A percentile compares a stretch with the other conserved stretches of the same genome.
Evolutionary conservation across 2,888 invertebrate genomes (phyloP).

Genomic region (Apodemia mormo): DNA sequence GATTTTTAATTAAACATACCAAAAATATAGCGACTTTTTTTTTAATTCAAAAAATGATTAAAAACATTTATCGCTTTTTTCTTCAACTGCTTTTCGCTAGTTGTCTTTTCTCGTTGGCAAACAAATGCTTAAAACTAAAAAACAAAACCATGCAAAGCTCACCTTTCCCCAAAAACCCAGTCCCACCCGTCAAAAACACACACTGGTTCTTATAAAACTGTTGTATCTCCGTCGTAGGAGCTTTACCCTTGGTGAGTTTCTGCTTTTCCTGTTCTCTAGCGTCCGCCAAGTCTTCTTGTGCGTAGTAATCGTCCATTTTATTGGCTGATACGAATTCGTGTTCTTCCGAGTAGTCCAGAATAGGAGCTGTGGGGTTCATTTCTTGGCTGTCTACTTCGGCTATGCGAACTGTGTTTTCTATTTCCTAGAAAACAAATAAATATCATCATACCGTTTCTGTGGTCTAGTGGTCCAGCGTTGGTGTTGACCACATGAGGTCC

Average conservation of each 20-base stretch:
- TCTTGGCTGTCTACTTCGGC: slow-evolving; percentile 63
- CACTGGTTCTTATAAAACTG: slow-evolving; percentile 68
- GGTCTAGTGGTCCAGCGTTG: no score
- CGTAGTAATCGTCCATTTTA: slow-evolving; percentile 72
- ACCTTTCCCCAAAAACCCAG: slow-evolving; percentile 78
- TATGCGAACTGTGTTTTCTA: slow-evolving; percentile 62
- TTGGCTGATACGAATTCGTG: slow-evolving; percentile 76
- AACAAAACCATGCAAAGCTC: slow-evolving; percentile 43
- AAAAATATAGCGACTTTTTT: no score
- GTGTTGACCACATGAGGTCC: no score
- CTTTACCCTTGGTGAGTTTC: slow-evolving; percentile 71
- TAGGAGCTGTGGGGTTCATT: slow-evolving; percentile 67
- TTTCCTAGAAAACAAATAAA: slow-evolving; percentile 51
- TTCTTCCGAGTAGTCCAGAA: slow-evolving; percentile 77
- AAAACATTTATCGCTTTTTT: no score
- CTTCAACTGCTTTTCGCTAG: no score
- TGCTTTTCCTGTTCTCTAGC: slow-evolving; percentile 73
- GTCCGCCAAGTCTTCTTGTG: slow-evolving; percentile 67
- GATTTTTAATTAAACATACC: no score
- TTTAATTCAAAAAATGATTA: no score
- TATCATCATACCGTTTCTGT: slow-evolving; percentile 30
- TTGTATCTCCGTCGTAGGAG: slow-evolving; percentile 60
- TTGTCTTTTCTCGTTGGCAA: no score
- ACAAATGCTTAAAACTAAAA: slow-evolving; percentile 15
- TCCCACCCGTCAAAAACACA: slow-evolving; percentile 75